Base-by-base conservation (phyloP, 1,140 invertebrate genomes). In the Bombus terrestris region DNA sequence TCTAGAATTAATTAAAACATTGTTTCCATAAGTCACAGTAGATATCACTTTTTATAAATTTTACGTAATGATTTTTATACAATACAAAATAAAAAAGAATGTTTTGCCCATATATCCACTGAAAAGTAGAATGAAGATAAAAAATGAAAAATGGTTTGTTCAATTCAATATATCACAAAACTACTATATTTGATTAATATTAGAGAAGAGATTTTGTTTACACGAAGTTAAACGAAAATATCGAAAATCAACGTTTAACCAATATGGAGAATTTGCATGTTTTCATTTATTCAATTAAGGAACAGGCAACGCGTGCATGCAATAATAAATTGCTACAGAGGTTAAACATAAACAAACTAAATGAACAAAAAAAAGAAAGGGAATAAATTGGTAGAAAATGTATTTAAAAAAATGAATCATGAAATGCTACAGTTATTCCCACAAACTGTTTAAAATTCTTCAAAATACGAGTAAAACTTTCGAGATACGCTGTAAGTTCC, bases 271-370 rank as follows among this genome's bases (percentile, higher is more conserved):
- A 80, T 80, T 43, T 66, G 43, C 62, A 35, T 32, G 39, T 66
- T 66, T 69, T 69, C 64, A 53, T 80, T 69, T 37, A 69, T 35
- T 53, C 25, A 80, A 80, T 80, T 69, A 28, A 53, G 41, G 12
- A 77, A 41, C 13, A 53, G 1, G 8, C 9, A 13, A 22, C 4
- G 59, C 13, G 22, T 13, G 53, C 15, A 18, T 35, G 25, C 37
- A 64, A 62, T 68, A 32, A 35, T 28, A 69, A 69, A 53, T 53
- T 35, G n/a, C 2, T 22, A 12, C 13, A 35, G 12, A 22, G 18
- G n/a, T 47, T 43, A 53, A 80, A 28, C 6, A 37, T 47, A 5
- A n/a, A 80, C 35, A 66, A 35, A 35, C 22, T 53, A 39, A 68
- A 47, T 12, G 25, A 25, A 35, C 12, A 35, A 59, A 76, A 41